phyloP scores from a whole-genome alignment of 1,140 invertebrate species.

The Aphidius ervi region DNA sequence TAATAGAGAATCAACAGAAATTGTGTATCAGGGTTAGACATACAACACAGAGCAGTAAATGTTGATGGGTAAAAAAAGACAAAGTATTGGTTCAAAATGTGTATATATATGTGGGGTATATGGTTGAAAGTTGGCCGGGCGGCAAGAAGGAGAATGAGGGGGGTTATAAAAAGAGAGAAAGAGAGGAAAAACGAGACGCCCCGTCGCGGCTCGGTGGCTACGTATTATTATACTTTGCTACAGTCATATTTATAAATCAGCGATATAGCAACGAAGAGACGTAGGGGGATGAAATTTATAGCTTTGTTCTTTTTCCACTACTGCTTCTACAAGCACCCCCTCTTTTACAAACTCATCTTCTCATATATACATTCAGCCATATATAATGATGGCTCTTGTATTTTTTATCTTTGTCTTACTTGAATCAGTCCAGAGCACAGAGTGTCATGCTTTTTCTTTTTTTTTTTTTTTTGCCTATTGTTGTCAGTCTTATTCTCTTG shows the following conservation, averaged over 20 bases:
- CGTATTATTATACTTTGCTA: conserved; percentile 55
- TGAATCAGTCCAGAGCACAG: not conserved
- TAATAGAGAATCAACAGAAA: no score
- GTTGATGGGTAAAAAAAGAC: not conserved
- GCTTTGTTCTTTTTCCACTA: conserved; percentile 48
- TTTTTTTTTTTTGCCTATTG: conserved; percentile 24
- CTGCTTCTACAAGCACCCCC: conserved; percentile 25
- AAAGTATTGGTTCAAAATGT: no score
- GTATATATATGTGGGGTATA: no score
- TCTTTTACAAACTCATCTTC: conserved; percentile 1
- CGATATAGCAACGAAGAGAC: conserved; percentile 50
- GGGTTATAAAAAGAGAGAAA: conserved; percentile 14
- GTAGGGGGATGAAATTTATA: conserved; percentile 53
- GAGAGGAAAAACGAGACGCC: conserved; percentile 13
- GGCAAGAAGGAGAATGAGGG: conserved; percentile 13
- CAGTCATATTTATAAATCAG: conserved; percentile 58
- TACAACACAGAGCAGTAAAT: not conserved
- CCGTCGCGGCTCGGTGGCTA: conserved; percentile 36
- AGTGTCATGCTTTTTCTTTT: conserved; percentile 15
- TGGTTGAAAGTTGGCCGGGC: not conserved
- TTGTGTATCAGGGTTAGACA: not conserved
- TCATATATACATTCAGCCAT: not conserved
- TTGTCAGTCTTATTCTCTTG: conserved; percentile 30
- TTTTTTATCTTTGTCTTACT: conserved; percentile 22
- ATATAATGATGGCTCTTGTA: conserved; percentile 8